Evolutionary conservation across 35 echinoderm and acorn worm genomes (phyloP), one percentile per base, ranked within the genome.

Genomic region (Chiridota heheva): DNA sequence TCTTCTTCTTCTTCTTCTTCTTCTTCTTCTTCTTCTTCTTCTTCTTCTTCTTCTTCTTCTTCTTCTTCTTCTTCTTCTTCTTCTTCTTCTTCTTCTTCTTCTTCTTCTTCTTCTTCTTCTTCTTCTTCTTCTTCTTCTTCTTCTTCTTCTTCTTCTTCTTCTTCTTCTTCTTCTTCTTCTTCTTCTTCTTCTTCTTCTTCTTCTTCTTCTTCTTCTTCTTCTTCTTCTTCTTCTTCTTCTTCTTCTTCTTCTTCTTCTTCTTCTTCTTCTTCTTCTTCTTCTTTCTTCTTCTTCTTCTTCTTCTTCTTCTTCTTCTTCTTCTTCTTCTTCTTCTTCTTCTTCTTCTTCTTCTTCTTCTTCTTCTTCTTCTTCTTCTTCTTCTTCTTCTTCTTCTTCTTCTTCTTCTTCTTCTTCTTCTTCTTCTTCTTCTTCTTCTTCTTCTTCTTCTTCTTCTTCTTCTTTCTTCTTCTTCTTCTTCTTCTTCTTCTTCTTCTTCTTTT

Each of bases 131-230:
- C 36, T 40, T 72, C 36, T 72, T 28, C 36, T 42, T 42, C 39
- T 72, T 42, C 68, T 72, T 72, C 68, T 72, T 72, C 68, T 72
- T 72, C 68, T 72, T 42, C 68, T 72, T 72, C 68, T 72, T 72
- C 68, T 72, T 72, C 68, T 72, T 72, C 68, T 42, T 72, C 68
- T 72, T 42, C 68, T 72, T 72, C 39, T 42, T 72, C 39, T 42
- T 72, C 39, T 42, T 72, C 39, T 72, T 42, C 68, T 42, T 72
- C 68, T 42, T 72, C 39, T 72, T 42, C 39, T 72, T 42, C 39
- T 72, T 42, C 68, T 72, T 42, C 68, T 72, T 42, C 68, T 72
- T 42, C 61, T 12, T 65, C 26, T 65, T 65, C 26, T 65, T 65
- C 61, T 7, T 12, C 26, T 65, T 27, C 26, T 65, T 65, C 7